phyloP scores from a whole-genome alignment of 1,140 invertebrate species.

The Eubasilissa regina region DNA sequence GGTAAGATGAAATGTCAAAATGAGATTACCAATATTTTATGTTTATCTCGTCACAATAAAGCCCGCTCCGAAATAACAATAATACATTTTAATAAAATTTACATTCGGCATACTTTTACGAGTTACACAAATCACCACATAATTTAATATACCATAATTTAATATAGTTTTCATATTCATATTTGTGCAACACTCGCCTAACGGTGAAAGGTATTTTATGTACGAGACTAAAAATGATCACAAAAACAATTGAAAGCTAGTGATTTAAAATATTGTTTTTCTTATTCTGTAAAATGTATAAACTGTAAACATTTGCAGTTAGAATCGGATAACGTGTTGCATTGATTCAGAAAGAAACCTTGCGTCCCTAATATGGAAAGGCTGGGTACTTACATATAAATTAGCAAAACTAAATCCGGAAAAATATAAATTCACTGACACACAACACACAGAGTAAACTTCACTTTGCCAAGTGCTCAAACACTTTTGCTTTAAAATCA shows the following conservation, averaged over 20 bases:
- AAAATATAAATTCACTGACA: constrained; percentile 22
- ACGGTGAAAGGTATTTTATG: constrained; percentile 31
- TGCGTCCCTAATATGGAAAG: constrained; percentile 40
- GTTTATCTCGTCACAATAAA: neutral
- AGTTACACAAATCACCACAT: constrained; percentile 11
- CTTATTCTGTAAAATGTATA: constrained; percentile 28
- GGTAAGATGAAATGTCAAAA: constrained; percentile 33
- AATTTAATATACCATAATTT: constrained; percentile 23
- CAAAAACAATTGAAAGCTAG: constrained; percentile 14
- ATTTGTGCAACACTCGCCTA: constrained; percentile 12
- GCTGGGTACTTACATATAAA: constrained; percentile 35
- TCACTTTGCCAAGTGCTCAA: neutral
- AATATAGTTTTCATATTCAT: constrained; percentile 18
- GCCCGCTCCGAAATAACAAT: no score
- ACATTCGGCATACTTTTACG: neutral
- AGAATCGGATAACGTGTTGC: constrained; percentile 45
- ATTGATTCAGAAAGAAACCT: constrained; percentile 28
- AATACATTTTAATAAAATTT: neutral
- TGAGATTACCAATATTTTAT: neutral
- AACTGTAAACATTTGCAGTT: constrained; percentile 26
- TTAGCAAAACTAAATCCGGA: neutral
- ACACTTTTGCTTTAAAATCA: constrained; percentile 23
- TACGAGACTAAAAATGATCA: neutral
- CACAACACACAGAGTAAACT: constrained; percentile 7
- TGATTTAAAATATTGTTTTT: neutral